These are phyloP conservation scores for Anhinga rufa DNA, from an alignment of 2,113 vertebrate species.

Conservation along the genomic window DNA sequence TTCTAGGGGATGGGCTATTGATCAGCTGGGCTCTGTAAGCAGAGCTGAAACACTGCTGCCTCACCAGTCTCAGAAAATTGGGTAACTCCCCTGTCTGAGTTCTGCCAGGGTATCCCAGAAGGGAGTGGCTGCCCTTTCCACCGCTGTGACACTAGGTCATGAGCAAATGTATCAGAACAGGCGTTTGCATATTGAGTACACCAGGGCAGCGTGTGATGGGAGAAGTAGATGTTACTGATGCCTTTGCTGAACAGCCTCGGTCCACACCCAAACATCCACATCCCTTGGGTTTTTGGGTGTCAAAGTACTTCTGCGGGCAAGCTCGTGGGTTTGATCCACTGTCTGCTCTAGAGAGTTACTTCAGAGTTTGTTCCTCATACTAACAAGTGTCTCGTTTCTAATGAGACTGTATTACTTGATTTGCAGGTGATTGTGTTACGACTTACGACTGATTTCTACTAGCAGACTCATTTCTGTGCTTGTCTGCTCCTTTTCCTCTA, in stretches of 20 bases:
- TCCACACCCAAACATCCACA: neutral
- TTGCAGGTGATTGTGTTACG: neutral
- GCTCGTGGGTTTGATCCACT: neutral
- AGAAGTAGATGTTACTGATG: neutral
- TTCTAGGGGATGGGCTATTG: neutral
- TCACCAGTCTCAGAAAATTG: rapidly evolving
- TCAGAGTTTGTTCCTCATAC: neutral
- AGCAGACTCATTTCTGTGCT: neutral
- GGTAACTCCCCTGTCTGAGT: neutral
- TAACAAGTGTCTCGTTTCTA: neutral
- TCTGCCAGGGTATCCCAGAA: neutral
- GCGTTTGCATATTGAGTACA: neutral
- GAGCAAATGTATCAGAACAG: neutral
- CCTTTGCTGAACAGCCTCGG: neutral
- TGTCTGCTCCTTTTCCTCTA: neutral
- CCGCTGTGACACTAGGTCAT: neutral
- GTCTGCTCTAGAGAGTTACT: neutral
- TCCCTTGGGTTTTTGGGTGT: neutral
- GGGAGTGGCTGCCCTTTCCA: neutral
- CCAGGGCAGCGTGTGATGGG: neutral
- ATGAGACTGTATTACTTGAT: neutral
- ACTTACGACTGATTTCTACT: neutral
- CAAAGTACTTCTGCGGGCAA: neutral
- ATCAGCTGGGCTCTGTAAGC: neutral
- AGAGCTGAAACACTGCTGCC: neutral